Base-by-base conservation (phyloP, 2,797 vertebrate species). In the Dendrocincla fuliginosa region DNA sequence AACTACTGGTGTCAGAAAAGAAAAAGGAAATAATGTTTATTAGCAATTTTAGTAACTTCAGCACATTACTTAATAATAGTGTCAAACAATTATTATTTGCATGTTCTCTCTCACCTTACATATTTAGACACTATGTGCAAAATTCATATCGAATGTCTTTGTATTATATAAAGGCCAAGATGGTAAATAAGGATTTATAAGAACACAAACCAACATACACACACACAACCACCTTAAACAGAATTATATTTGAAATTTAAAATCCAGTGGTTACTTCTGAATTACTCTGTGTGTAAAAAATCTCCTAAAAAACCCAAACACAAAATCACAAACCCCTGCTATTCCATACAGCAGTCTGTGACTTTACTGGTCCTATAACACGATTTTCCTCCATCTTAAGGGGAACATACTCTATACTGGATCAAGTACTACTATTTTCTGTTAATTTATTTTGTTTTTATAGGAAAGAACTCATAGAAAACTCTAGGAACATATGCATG, bases 231-330 rank as follows among this genome's bases (percentile, higher is more conserved):
- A 76, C 13, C 41, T 69, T n/a, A 37, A 61, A 77, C 2, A 53
- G 16, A 90, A 53, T 64, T 42, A 46, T 15, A 42, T 33, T 16
- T 61, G 23, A 11, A 81, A 79, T 73, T 73, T 42, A 69, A 91
- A 89, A 55, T 6, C 11, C 11, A 57, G 13, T 22, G 9, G 24
- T 44, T 82, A 39, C 35, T 82, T 73, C 47, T 55, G 24, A 87
- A 57, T 47, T 65, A 61, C 2, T 15, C 0, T 32, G 6, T n/a
- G n/a, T 6, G 6, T 10, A 11, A n/a, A 6, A 41, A 49, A 28
- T 14, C 3, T 9, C 39, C 20, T 5, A 14, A 33, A 12, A 27
- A 55, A 61, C 30, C 12, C 22, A 56, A 59, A 49, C 30, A 13
- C 6, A 55, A 61, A 83, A 71, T 16, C 32, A 60, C 9, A 49